Evolutionary conservation across 30 jellyfish, hydroid and myxozoan species (phyloP), one percentile per base, ranked within the genome.

Genomic region (Aurelia aurita): DNA sequence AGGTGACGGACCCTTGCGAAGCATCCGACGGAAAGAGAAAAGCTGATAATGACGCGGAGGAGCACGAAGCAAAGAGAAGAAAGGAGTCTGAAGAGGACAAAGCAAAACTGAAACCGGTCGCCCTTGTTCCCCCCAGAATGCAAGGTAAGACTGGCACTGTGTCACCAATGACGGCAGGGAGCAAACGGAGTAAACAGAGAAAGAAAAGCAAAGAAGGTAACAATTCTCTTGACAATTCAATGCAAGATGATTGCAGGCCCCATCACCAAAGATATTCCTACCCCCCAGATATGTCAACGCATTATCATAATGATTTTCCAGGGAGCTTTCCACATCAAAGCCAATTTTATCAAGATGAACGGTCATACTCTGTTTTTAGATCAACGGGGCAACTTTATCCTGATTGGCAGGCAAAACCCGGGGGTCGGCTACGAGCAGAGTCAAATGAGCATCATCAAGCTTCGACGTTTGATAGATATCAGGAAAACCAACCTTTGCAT

Each of bases 81-180:
- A 71, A 64, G 45, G 79, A 84, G 32, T 23, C 47, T 29, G 84
- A 58, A 28, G 86, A 58, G 25, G 91, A 72, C n/a, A 77, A 73
- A 43, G 64, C 85, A 21, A 93, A 84, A 65, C 72, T 83, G 51
- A 94, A 91, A 44, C 99, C 99, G 19, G 93, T 94, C 21, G 99
- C 99, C 32, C 75, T 83, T 15, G 99, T 94, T 10, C 97, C 99
- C 3, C 99, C 99, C 19, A 70, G 97, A 16, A 94, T 94, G 93
- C 93, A 68, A 23, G 45, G 39, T 26, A 47, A 63, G 11, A 66
- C 61, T 11, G 79, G 55, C 5, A 32, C 65, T 20, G 74, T 62
- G 18, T 59, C 85, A 4, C 85, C 80, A n/a, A 8, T 22, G 73
- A 12, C 73, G 5, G 25, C 62, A 1, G 83, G 60, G 20, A 63